Evolutionary conservation across 2,113 vertebrate species (phyloP).

Genomic region (Phodopus roborovskii): DNA sequence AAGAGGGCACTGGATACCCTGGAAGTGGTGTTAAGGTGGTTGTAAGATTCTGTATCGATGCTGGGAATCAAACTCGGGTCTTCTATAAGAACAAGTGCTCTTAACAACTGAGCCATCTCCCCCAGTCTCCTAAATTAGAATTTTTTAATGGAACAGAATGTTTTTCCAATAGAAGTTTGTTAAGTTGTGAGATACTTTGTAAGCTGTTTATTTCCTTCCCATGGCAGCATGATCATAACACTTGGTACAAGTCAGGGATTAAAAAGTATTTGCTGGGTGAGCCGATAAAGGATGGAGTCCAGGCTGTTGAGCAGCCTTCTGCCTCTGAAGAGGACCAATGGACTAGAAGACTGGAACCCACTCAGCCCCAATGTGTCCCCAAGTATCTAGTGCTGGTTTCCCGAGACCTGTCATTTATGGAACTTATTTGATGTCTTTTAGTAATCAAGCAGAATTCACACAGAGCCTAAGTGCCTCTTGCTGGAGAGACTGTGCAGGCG

Average conservation of each 20-base stretch:
- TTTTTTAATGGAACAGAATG: not conserved
- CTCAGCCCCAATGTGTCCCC: not conserved
- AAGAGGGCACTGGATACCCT: not conserved
- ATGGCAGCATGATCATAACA: not conserved
- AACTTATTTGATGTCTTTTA: not conserved
- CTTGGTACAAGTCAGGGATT: not conserved
- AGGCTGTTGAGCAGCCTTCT: not conserved
- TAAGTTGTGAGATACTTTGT: not conserved
- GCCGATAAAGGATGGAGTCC: not conserved
- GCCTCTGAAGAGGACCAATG: too few relatives aligned
- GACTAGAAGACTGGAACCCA: not conserved
- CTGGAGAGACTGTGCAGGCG: not conserved
- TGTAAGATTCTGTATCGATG: not conserved
- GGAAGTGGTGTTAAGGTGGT: not conserved
- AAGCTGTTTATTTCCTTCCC: not conserved
- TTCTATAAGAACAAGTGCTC: not conserved
- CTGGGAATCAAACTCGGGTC: not conserved
- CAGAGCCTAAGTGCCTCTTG: not conserved
- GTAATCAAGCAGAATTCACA: not conserved
- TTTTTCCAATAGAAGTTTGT: not conserved
- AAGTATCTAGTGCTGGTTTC: not conserved
- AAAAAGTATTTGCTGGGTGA: not conserved
- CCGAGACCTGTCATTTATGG: not conserved
- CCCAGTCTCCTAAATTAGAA: not conserved
- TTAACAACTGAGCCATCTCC: not conserved